These are phyloP conservation scores for Chesias legatella DNA, from an alignment of 2,888 invertebrate genomes.

Conservation along the genomic window DNA sequence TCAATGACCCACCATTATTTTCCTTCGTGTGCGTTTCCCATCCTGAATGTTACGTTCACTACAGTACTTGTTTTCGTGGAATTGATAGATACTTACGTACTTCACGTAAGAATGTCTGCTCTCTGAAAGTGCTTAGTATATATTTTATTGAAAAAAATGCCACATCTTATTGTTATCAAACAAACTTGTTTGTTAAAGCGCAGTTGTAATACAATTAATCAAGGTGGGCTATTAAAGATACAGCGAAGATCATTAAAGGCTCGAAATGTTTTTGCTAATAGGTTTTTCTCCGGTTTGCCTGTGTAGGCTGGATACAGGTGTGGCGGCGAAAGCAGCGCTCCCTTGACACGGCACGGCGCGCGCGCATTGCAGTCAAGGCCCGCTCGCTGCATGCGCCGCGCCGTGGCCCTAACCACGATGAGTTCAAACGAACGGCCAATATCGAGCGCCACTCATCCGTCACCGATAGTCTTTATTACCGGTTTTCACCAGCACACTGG, in stretches of 20 bases:
- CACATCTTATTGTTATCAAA: no score
- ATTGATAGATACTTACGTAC: no score
- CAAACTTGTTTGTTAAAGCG: no score
- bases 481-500: slow-evolving; percentile 8
- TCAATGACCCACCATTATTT: no score
- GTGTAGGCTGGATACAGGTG: slow-evolving; percentile 60
- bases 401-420: slow-evolving; percentile 41
- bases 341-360: slow-evolving; percentile 78
- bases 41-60: no score
- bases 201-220: no score
- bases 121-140: no score
- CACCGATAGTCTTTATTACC: slow-evolving; percentile 9
- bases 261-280: slow-evolving; percentile 33
- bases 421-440: slow-evolving; percentile 45
- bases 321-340: slow-evolving; percentile 78
- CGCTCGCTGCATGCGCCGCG: slow-evolving; percentile 50
- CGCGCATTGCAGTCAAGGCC: slow-evolving; percentile 79
- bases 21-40: no score
- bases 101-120: no score
- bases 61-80: no score
- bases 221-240: no score
- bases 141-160: no score
- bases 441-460: slow-evolving; percentile 11
- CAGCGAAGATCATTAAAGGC: neutral
- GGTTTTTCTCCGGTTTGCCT: slow-evolving; percentile 39